Percentiles rank a stretch among this genome's conserved stretches.
These are phyloP conservation scores for Mellivora capensis DNA, from an alignment of 2,113 vertebrate genomes.

Conservation along the genomic window DNA sequence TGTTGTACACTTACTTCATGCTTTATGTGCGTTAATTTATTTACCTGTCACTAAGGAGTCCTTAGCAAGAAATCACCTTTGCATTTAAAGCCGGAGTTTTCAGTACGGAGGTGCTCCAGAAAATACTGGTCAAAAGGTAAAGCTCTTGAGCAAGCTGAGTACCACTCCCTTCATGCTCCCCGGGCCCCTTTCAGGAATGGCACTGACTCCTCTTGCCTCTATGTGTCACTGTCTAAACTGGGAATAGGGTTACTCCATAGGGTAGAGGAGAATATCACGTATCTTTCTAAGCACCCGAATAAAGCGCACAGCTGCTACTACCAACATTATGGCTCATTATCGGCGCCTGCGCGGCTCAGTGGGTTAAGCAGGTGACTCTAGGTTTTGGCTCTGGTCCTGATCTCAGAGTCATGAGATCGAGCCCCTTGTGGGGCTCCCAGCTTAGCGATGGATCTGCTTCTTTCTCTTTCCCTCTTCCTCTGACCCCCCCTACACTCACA, in stretches of 20 bases:
- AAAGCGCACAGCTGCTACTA: background rate
- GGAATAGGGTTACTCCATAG: background rate
- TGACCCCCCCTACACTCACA: background rate
- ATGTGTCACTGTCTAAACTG: background rate
- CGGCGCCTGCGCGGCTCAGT: no score
- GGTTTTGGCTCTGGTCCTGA: no score
- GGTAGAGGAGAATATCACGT: background rate
- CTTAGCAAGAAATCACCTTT: background rate
- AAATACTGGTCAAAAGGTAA: background rate
- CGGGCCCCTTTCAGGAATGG: fast-evolving
- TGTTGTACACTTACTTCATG: background rate
- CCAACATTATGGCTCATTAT: no score
- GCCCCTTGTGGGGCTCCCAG: no score
- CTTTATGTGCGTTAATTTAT: background rate
- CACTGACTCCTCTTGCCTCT: background rate
- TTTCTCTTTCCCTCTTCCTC: background rate
- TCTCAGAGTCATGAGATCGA: no score
- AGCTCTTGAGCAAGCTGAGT: background rate
- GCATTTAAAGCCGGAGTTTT: background rate
- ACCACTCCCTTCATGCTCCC: fast-evolving
- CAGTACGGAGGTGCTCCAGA: background rate
- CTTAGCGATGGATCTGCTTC: background rate
- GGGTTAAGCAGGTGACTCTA: no score
- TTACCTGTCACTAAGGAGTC: background rate
- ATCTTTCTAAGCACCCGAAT: background rate